Evolutionary conservation across 2,888 invertebrate species (phyloP), one percentile per base, ranked within the genome.

Genomic region (Seira ritae): DNA sequence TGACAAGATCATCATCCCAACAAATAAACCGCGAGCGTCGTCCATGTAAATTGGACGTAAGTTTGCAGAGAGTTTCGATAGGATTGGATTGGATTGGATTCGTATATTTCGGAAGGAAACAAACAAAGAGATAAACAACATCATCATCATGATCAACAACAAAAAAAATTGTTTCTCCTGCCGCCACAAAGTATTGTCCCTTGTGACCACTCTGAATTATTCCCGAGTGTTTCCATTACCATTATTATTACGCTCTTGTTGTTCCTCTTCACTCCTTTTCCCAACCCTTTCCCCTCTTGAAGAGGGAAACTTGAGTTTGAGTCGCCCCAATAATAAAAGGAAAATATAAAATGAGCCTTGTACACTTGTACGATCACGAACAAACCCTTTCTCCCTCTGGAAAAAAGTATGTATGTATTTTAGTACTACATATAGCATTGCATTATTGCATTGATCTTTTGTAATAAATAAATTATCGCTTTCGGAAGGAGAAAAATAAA

Each of bases 131-230:
- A n/a, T n/a, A n/a, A n/a, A n/a, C n/a, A n/a, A n/a, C n/a, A n/a
- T n/a, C n/a, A n/a, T n/a, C n/a, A n/a, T n/a, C n/a, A n/a, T n/a
- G n/a, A n/a, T n/a, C n/a, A n/a, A n/a, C n/a, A n/a, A n/a, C n/a
- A n/a, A 60, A 60, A 60, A 60, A 17, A 17, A 12, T 60, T 60
- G 60, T 67, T 67, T 67, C 69, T 69, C 20, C 8, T 8, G 10
- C 22, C 24, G 23, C 67, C 23, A 67, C 65, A 19, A 72, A 55
- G 42, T 42, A 77, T 71, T 46, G 82, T 86, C 86, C 86, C 86
- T 65, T 86, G 87, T 86, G 86, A 82, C 80, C 80, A 76, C 68
- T 82, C 72, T 60, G 84, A 87, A 88, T 88, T 88, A 87, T 87
- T 88, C 87, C 87, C 88, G 83, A 80, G 87, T 87, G 87, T 71